Base-by-base conservation (phyloP, 1,140 invertebrate species). In the Drosophila arawakana region DNA sequence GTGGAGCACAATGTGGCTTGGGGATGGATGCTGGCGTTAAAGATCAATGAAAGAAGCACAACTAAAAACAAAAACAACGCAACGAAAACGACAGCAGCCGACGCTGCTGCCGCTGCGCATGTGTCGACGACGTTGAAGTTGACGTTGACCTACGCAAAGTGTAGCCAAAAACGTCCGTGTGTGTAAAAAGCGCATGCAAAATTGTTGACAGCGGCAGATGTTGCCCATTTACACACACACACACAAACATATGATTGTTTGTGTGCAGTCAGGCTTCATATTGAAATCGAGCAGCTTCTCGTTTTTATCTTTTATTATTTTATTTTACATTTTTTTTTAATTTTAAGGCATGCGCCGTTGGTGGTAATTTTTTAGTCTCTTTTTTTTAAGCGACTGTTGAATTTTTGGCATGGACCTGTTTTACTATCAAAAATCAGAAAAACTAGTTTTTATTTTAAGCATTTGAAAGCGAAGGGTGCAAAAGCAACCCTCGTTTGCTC, bases 71-170 rank as follows among this genome's bases (percentile, higher is more conserved):
- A 43, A 52, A 61, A 49, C 13, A 69, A 50, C 13, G 10, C 34
- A 46, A 13, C 58, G 18, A 21, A 21, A 34, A 25, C 30, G 25
- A 30, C 11, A 43, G 41, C 41, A 10, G 63, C 6, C 34, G 59
- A 25, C 47, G 81, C 70, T 74, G 81, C 75, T 15, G 59, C 13
- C 47, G 81, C 70, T 78, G 81, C 75, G 78, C 82, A 85, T 86
- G 82, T 81, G 82, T 81, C 82, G 82, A 66, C 71, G 67, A 61
- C 71, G 65, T 44, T 59, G 30, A 65, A 15, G 59, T 57, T 60
- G 67, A 78, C 55, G 84, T 88, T 88, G 84, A 88, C 84, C 84
- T 88, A 88, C 84, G 84, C 84, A 81, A 62, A 89, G 84, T 68
- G 70, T 71, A 79, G 73, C 78, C 76, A 79, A 88, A 86, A 81